Evolutionary conservation across 2,888 invertebrate genomes (phyloP).

Genomic region (Geophilus truncorum): DNA sequence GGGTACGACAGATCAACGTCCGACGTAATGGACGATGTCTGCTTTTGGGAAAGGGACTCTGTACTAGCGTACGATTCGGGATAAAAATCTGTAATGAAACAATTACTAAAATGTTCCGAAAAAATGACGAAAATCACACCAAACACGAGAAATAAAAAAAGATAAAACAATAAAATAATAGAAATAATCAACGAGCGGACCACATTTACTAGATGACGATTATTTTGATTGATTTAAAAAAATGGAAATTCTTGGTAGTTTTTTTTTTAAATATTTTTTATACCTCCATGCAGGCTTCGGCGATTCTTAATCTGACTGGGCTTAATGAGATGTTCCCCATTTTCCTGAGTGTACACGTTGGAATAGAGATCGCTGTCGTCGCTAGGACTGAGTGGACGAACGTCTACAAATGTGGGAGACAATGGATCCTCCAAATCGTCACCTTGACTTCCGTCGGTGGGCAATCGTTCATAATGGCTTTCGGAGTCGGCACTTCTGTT

Average conservation of each 20-base stretch:
- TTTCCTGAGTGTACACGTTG: constrained; percentile 53
- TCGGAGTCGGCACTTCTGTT: constrained; percentile 43
- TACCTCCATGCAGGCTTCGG: constrained; percentile 56
- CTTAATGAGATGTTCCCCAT: constrained; percentile 52
- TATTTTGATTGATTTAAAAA: background rate
- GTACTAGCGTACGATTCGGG: constrained; percentile 45
- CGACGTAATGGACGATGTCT: constrained; percentile 38
- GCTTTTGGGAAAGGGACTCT: constrained; percentile 43
- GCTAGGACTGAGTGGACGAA: constrained; percentile 57
- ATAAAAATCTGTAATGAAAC: constrained; percentile 42
- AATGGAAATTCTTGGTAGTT: constrained; percentile 22
- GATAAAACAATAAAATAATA: background rate
- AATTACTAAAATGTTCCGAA: constrained; percentile 4
- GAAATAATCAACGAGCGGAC: background rate
- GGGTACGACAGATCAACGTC: constrained; percentile 37
- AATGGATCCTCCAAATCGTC: constrained; percentile 47
- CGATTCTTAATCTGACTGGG: constrained; percentile 51
- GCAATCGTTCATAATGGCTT: constrained; percentile 60
- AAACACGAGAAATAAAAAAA: background rate
- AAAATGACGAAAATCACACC: background rate
- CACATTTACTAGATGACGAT: constrained; percentile 15
- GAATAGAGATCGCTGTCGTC: constrained; percentile 56
- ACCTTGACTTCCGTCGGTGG: constrained; percentile 51
- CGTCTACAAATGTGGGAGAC: constrained; percentile 54
- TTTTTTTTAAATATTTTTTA: constrained; percentile 31